Base-by-base conservation (phyloP, 2,113 vertebrate genomes). In the Lonchura striata region DNA sequence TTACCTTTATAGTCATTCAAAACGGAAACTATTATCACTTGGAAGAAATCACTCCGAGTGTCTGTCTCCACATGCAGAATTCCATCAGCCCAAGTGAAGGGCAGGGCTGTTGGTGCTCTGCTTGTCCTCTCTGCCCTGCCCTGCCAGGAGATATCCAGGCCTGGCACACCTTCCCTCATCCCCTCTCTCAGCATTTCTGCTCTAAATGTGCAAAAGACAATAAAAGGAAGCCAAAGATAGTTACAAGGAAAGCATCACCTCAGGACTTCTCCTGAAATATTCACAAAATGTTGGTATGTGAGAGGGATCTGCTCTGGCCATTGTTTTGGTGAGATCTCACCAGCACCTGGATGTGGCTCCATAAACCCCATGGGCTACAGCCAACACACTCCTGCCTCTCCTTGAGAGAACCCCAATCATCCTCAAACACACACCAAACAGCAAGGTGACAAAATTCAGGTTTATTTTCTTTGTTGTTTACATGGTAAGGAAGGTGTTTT, bases 351-450 rank as follows among this genome's bases (percentile, higher is more conserved):
- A 16, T 1, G 5, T 0, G 3, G 25, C 74, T n/a, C 49, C 60
- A 35, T 1, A 24, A 60, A 44, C 14, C 31, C 24, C 39, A 6
- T 0, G 17, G 52, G 33, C 6, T 8, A 14, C 24, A 41, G 42
- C 7, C 37, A 57, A 0, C 3, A 28, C 10, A 47, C 4, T 1
- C 30, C 47, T 35, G 35, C 6, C 63, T 20, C 33, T 7, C 44
- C 30, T 8, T 11, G 27, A 33, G 33, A 37, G 64, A 76, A 64
- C 2, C 5, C 8, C 27, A 33, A 5, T 7, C 59, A 57, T 14
- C 54, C 52, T 56, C 64, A 61, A 4, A n/a, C 60, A 23, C 33
- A 31, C 15, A 41, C 16, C 16, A 11, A 49, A 54, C 2, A 5
- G 10, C 22, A 63, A 39, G 16, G 21, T 1, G 6, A n/a, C 0